These are phyloP conservation scores for Rambutsinella grinnellia DNA, from an alignment of 2,888 invertebrate species.

Conservation along the genomic window DNA sequence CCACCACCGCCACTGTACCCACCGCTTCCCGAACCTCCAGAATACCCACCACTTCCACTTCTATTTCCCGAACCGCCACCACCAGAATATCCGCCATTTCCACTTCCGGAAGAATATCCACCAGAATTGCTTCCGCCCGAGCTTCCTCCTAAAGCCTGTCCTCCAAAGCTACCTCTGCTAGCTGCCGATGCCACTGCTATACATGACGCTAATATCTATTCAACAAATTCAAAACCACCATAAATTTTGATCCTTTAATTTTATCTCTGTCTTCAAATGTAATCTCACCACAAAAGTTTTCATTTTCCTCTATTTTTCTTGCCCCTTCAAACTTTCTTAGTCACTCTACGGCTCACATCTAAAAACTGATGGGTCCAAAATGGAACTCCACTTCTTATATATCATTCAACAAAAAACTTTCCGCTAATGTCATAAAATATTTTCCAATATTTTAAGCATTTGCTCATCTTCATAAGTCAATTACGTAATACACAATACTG, in stretches of 20 bases:
- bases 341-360: background rate
- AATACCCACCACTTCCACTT: background rate
- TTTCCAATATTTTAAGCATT: background rate
- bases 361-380: too few relatives aligned
- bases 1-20: background rate
- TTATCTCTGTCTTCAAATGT: background rate
- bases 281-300: constrained; percentile 37
- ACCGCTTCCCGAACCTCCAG: background rate
- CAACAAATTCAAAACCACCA: too few relatives aligned
- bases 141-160: background rate
- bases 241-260: background rate
- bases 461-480: background rate
- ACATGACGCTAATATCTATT: constrained; percentile 28
- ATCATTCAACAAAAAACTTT: background rate
- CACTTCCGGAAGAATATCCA: constrained; percentile 9
- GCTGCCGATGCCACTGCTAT: constrained; percentile 26
- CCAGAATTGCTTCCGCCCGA: constrained; percentile 8
- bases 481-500: background rate
- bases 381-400: constrained; percentile 14
- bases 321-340: background rate
- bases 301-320: constrained; percentile 20
- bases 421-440: background rate
- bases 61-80: background rate
- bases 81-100: background rate
- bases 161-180: constrained; percentile 9